These are phyloP conservation scores for Salvelinus alpinus DNA, from an alignment of 2,113 vertebrate species.

Conservation along the genomic window DNA sequence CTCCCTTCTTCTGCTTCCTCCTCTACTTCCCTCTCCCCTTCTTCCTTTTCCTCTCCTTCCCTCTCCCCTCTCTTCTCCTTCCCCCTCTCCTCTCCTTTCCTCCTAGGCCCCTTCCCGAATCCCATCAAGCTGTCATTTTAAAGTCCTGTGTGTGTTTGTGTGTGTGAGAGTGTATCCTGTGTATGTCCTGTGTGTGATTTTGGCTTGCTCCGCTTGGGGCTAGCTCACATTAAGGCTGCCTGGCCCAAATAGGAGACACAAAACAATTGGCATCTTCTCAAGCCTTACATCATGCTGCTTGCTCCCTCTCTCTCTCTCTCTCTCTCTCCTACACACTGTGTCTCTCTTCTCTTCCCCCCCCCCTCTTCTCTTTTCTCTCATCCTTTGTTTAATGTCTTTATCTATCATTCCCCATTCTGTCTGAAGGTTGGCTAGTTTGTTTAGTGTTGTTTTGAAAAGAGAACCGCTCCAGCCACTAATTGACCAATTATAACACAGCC, in stretches of 20 bases:
- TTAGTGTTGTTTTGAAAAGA: conserved; percentile 56
- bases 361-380: too few species aligned
- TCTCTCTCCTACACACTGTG: too few species aligned
- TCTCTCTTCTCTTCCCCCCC: too few species aligned
- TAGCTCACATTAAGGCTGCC: conserved; percentile 81
- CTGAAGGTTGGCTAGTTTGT: conserved; percentile 54
- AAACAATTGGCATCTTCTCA: conserved; percentile 87
- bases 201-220: conserved; percentile 61
- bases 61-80: too few species aligned
- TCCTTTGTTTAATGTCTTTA: conserved; percentile 43
- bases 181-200: conserved; percentile 57
- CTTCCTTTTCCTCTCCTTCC: too few species aligned
- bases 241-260: conserved; percentile 82
- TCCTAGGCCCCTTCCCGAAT: conserved; percentile 52
- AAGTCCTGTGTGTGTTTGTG: conserved; percentile 20
- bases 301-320: conserved; percentile 18
- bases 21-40: too few species aligned
- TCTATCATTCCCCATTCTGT: conserved; percentile 56
- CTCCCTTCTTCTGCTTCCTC: too few species aligned
- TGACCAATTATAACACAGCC: conserved; percentile 58
- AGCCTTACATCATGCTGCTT: conserved; percentile 89
- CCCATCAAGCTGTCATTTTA: conserved; percentile 69
- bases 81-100: too few species aligned
- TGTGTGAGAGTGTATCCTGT: too few species aligned
- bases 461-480: conserved; percentile 60